These are phyloP conservation scores for Carabus problematicus DNA, from an alignment of 2,888 invertebrate genomes.

Conservation along the genomic window DNA sequence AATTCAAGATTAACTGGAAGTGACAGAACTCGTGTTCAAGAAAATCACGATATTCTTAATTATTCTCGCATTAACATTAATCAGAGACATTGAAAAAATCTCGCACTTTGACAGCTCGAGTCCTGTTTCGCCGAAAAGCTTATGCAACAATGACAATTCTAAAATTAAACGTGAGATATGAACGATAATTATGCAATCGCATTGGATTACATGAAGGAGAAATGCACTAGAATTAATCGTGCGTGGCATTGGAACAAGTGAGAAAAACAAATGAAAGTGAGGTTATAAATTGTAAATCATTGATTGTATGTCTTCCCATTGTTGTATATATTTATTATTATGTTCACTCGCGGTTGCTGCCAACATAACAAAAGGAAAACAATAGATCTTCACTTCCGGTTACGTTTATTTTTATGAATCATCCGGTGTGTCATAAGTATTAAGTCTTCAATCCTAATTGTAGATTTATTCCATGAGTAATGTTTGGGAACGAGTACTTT, in stretches of 20 bases:
- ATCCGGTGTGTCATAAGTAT: not conserved
- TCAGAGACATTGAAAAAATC: no score
- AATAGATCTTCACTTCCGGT: conserved; percentile 19
- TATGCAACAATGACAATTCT: no score
- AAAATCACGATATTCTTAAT: no score
- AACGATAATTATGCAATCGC: not conserved
- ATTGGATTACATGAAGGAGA: no score
- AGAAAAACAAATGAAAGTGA: conserved; percentile 6
- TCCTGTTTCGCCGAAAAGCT: no score
- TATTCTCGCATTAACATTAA: no score
- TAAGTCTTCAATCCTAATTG: not conserved
- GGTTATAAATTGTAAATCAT: conserved; percentile 5
- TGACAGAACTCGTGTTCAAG: no score
- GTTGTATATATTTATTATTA: not conserved
- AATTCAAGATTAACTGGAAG: no score
- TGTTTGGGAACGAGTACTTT: no score
- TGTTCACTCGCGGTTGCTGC: conserved; percentile 13
- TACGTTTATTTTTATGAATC: conserved; percentile 11
- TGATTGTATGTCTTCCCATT: not conserved
- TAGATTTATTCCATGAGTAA: no score
- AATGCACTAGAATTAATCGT: conserved; percentile 7
- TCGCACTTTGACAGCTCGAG: no score
- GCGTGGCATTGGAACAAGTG: not conserved
- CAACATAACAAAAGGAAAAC: not conserved
- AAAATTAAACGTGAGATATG: no score